Evolutionary conservation across 2,888 invertebrate genomes (phyloP), one percentile per base, ranked within the genome.

Genomic region (Eustalomyia histrio): DNA sequence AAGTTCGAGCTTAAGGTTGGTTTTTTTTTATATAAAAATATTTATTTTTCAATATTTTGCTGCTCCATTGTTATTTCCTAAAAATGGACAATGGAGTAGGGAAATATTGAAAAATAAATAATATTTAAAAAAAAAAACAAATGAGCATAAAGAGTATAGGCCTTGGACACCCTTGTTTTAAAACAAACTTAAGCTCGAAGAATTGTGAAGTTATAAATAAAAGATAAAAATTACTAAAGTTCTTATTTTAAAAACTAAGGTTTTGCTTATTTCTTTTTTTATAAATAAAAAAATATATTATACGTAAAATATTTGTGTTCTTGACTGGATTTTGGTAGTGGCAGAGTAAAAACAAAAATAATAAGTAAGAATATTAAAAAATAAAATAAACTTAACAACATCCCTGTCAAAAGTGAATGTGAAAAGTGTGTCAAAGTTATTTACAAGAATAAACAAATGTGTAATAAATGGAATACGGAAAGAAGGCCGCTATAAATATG

Each of bases 361-460:
- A 43, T 6, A 29, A 29, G 3, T 29, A 29, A 29, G 16, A 18
- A 53, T 53, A 39, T 10, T 12, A n/a, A 39, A 57, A 35, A 39
- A 21, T 12, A n/a, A 39, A 57, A 35, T 1, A 60, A 33, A 58
- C 16, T 47, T 21, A 58, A 71, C 58, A 71, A 64, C 17, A 72
- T 72, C 67, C 61, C 61, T 73, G 50, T 33, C 17, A 58, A 61
- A 52, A 18, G 18, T 65, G 52, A 58, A 58, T 50, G 58, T 58
- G 39, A 57, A 67, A 68, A 73, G 65, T 50, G 39, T 68, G 61
- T 18, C 61, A 67, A 53, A 52, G 65, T 73, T 79, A 79, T 79
- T 73, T 65, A 79, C 72, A 67, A 79, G 55, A 39, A 16, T n/a
- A 67, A 35, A 67, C 7, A 8, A 60, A 76, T 68, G 60, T 61